phyloP scores from a whole-genome alignment of 2,113 vertebrate species.

The Eptatretus burgeri region DNA sequence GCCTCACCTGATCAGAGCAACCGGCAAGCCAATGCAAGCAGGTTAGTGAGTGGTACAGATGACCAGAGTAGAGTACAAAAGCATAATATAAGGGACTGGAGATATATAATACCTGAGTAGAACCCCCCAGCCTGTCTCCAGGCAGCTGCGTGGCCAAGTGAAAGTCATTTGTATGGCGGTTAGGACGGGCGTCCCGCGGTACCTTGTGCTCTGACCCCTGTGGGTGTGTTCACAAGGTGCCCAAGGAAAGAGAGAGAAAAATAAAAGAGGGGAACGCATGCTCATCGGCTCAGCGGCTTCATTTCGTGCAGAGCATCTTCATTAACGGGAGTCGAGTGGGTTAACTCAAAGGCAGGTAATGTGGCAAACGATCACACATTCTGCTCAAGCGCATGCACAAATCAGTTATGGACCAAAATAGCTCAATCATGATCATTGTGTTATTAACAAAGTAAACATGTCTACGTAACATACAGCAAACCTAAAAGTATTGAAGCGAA shows the following conservation, averaged over 20 bases:
- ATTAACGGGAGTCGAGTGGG: conserved; percentile 14
- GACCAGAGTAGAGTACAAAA: no score
- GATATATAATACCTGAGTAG: conserved; percentile 51
- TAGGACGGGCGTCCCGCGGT: conserved; percentile 83
- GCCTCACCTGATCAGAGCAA: no score
- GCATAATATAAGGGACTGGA: no score
- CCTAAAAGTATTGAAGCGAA: no score
- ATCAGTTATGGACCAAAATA: conserved; percentile 11
- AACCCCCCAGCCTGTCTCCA: conserved; percentile 91
- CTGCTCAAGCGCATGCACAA: conserved; percentile 14
- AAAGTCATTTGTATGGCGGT: conserved; percentile 76
- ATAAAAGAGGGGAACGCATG: conserved; percentile 1
- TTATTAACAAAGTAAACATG: no score
- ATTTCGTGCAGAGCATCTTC: conserved; percentile 19
- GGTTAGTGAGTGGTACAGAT: no score
- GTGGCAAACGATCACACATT: conserved; percentile 14
- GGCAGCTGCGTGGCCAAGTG: conserved; percentile 89
- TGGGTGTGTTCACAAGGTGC: background rate
- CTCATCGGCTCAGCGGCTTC: conserved; percentile 14
- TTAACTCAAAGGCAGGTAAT: conserved; percentile 26
- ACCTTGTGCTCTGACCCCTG: conserved; percentile 60
- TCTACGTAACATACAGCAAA: no score
- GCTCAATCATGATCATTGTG: background rate
- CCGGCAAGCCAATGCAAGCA: no score
- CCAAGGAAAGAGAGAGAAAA: background rate